phyloP scores from a whole-genome alignment of 2,113 vertebrate genomes.

The Hymenochirus boettgeri region DNA sequence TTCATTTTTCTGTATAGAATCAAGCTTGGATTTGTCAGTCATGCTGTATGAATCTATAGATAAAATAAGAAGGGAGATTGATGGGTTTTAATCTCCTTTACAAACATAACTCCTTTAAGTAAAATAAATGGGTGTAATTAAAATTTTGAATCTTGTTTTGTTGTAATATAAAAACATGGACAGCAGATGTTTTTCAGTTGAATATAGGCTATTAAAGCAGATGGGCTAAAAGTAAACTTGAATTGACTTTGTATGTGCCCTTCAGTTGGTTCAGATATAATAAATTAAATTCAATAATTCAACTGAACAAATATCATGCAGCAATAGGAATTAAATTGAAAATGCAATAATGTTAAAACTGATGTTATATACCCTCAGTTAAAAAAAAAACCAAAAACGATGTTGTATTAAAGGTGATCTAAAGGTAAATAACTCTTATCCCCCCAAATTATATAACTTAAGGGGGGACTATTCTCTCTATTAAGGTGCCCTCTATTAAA shows the following conservation, averaged over 20 bases:
- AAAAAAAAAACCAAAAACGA: too few relatives aligned
- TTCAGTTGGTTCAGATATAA: conserved; percentile 51
- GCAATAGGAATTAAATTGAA: too few relatives aligned
- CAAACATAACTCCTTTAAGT: conserved; percentile 49
- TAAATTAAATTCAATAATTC: too few relatives aligned
- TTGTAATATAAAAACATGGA: conserved; percentile 44
- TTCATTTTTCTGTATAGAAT: conserved; percentile 34
- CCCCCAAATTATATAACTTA: too few relatives aligned
- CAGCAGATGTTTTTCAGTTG: conserved; percentile 59
- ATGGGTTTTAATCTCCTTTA: conserved; percentile 51
- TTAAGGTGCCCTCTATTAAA: too few relatives aligned
- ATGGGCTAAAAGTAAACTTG: conserved; percentile 56
- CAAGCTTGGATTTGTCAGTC: conserved; percentile 28
- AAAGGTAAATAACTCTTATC: too few relatives aligned
- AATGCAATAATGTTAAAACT: too few relatives aligned
- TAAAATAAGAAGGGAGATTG: conserved; percentile 43
- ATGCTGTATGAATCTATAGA: conserved; percentile 34
- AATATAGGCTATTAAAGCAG: conserved; percentile 48
- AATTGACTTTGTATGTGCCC: conserved; percentile 49
- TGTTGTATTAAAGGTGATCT: too few relatives aligned
- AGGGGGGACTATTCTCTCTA: too few relatives aligned
- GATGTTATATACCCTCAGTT: too few relatives aligned
- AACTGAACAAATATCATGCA: too few relatives aligned
- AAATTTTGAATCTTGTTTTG: conserved; percentile 49
- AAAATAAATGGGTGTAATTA: conserved; percentile 54